Conservation (phyloP, 2,113 vertebrate genomes). For the Tautogolabrus adspersus region DNA sequence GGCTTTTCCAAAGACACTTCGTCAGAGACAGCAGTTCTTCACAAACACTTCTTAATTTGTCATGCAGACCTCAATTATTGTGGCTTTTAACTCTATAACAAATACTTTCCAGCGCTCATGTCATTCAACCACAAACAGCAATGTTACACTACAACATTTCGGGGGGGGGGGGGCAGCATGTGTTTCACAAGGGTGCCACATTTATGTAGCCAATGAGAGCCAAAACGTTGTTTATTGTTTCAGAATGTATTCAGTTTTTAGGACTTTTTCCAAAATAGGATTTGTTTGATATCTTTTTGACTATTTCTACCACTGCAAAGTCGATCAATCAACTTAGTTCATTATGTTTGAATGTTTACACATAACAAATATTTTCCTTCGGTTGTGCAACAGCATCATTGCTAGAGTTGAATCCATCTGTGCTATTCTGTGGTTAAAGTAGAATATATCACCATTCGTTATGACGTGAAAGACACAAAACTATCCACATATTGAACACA, state of each 20-base stretch:
- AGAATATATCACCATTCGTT: constrained; percentile 35
- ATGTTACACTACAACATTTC: constrained; percentile 16
- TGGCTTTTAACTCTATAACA: background rate
- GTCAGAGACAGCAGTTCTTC: constrained; percentile 6
- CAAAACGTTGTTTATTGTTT: constrained; percentile 2
- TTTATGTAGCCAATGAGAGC: background rate
- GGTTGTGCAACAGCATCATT: constrained; percentile 9
- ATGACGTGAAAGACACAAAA: constrained; percentile 38
- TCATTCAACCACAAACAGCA: constrained; percentile 35
- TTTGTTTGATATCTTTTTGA: background rate
- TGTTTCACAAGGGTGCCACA: constrained; percentile 4
- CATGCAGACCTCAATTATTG: too few relatives aligned
- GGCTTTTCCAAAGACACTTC: constrained; percentile 17
- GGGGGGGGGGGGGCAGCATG: constrained; percentile 3
- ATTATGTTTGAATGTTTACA: background rate
- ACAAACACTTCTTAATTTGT: constrained; percentile 7
- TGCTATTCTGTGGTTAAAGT: constrained; percentile 33
- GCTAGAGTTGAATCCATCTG: constrained; percentile 31
- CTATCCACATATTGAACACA: constrained; percentile 42
- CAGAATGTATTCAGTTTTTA: background rate
- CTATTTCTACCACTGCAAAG: background rate
- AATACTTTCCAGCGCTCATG: constrained; percentile 1
- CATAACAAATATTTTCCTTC: background rate
- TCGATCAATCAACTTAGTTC: background rate
- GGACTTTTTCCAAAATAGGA: too few relatives aligned